A percentile compares a stretch with the other conserved stretches of the same genome.
Evolutionary conservation across 2,797 vertebrate species (phyloP).

Genomic region (Antennarius maculatus): DNA sequence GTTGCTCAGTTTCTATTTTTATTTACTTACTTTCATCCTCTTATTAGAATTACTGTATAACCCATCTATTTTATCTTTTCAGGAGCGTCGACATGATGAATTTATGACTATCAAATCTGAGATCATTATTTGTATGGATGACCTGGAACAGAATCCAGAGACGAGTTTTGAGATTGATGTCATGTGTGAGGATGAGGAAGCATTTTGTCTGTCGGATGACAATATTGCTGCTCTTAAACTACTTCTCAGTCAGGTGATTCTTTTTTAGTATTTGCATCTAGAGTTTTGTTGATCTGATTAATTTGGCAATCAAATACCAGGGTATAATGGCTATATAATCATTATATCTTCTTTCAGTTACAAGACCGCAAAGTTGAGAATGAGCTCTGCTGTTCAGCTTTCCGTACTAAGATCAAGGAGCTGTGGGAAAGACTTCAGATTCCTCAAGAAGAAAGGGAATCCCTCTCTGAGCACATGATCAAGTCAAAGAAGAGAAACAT

Average conservation of each 20-base stretch:
- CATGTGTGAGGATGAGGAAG: conserved; percentile 89
- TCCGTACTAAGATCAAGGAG: conserved; percentile 81
- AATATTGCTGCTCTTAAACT: conserved; percentile 87
- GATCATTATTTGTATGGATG: conserved; percentile 88
- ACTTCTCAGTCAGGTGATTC: conserved; percentile 87
- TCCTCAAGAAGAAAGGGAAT: conserved; percentile 83
- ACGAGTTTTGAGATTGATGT: conserved; percentile 91
- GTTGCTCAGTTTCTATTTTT: background rate
- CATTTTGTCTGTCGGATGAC: conserved; percentile 89
- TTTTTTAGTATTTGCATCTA: background rate
- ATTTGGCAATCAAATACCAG: background rate
- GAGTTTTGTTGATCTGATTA: background rate
- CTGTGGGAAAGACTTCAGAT: conserved; percentile 91
- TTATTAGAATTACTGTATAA: background rate
- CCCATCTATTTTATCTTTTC: background rate
- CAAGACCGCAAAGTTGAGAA: conserved; percentile 82
- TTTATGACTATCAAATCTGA: conserved; percentile 86
- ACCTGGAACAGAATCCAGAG: conserved; percentile 88
- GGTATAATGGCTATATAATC: background rate
- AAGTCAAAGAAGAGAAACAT: conserved; percentile 81
- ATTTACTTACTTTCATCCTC: background rate
- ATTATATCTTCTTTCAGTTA: conserved; percentile 76
- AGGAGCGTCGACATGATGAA: conserved; percentile 84
- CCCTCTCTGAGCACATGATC: conserved; percentile 76
- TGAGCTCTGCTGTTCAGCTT: conserved; percentile 76